Evolutionary conservation across 2,113 vertebrate genomes (phyloP).

Genomic region (Alligator mississippiensis): DNA sequence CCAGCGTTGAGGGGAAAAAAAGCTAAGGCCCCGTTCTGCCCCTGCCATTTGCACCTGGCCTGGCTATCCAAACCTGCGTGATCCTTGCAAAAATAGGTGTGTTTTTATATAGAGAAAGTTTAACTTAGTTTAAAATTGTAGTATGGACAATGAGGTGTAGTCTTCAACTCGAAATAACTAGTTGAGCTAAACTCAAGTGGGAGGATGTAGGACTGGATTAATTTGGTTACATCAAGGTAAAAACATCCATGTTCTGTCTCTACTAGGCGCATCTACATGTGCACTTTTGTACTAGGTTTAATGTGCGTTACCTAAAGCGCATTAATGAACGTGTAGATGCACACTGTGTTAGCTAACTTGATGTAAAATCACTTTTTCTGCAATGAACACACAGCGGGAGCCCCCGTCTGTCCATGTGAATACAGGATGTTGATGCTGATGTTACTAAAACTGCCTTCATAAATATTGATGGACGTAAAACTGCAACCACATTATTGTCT

Average conservation of each 20-base stretch:
- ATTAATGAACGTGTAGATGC: too few species aligned
- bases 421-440: neutral
- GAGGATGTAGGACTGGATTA: neutral
- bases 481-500: neutral
- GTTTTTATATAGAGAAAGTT: neutral
- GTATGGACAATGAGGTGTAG: neutral
- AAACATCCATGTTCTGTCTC: neutral
- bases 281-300: too few species aligned
- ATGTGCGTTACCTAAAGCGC: too few species aligned
- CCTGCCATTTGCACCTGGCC: neutral
- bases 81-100: neutral
- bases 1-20: neutral
- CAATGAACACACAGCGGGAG: neutral
- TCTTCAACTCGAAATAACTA: neutral
- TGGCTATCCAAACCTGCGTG: neutral
- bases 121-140: neutral
- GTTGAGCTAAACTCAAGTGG: neutral
- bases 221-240: neutral
- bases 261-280: too few species aligned
- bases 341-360: too few species aligned
- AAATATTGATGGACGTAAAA: constrained; percentile 3
- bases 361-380: neutral
- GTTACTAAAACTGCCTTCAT: constrained; percentile 3
- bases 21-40: neutral
- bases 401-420: neutral